These are phyloP conservation scores for Eupristina koningsbergeri DNA, from an alignment of 1,140 invertebrate genomes.

Conservation along the genomic window DNA sequence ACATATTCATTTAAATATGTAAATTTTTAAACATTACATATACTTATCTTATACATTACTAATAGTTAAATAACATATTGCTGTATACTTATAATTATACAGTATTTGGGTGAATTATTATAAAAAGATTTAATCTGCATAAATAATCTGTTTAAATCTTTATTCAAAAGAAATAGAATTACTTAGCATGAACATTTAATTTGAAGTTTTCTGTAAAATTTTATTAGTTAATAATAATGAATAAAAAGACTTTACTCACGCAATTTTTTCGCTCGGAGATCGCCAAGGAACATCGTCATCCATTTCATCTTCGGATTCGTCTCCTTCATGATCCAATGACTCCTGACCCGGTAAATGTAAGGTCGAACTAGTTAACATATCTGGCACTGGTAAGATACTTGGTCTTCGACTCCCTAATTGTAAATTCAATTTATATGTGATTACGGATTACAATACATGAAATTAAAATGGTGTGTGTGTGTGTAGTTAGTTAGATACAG, in stretches of 20 bases:
- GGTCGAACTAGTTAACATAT: constrained; percentile 87
- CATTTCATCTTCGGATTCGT: constrained; percentile 90
- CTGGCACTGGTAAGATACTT: constrained; percentile 89
- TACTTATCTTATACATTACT: too few relatives aligned
- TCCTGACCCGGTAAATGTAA: constrained; percentile 82
- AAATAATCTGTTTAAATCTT: too few relatives aligned
- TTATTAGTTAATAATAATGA: too few relatives aligned
- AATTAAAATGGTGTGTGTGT: not conserved
- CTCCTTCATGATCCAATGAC: constrained; percentile 81
- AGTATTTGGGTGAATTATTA: too few relatives aligned
- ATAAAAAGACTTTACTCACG: constrained; percentile 77
- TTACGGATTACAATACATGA: not conserved
- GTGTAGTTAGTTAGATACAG: too few relatives aligned
- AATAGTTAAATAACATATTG: too few relatives aligned
- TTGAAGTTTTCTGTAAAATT: too few relatives aligned
- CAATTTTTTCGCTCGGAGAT: constrained; percentile 90
- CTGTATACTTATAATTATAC: too few relatives aligned
- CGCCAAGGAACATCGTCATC: constrained; percentile 92
- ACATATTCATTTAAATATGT: not conserved
- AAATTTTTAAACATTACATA: not conserved
- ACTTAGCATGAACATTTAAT: too few relatives aligned
- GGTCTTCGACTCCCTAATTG: constrained; percentile 84
- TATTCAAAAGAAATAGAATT: too few relatives aligned
- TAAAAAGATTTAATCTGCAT: too few relatives aligned
- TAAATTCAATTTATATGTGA: constrained; percentile 24